Evolutionary conservation across 2,113 vertebrate genomes (phyloP).

Genomic region (Xyrauchen texanus): DNA sequence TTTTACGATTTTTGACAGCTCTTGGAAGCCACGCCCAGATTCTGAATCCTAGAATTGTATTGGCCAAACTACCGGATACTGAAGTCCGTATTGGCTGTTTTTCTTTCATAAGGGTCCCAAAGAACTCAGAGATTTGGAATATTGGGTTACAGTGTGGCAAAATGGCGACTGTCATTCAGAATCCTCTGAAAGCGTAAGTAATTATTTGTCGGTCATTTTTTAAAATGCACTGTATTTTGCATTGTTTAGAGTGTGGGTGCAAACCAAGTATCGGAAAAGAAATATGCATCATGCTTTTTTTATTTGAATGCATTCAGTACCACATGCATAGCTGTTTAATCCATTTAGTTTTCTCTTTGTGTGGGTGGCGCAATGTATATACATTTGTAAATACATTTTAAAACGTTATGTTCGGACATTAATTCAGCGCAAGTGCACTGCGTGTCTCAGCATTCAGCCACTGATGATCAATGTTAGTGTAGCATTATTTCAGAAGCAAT

Average conservation of each 20-base stretch:
- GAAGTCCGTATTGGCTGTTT: slow-evolving; percentile 80
- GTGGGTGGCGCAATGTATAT: neutral
- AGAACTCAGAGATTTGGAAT: slow-evolving; percentile 89
- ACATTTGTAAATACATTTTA: neutral
- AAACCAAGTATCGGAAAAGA: neutral
- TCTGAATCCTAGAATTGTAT: slow-evolving; percentile 67
- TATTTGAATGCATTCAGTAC: neutral
- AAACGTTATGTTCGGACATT: neutral
- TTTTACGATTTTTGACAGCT: slow-evolving; percentile 78
- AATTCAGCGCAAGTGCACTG: neutral
- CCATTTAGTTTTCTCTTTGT: slow-evolving; percentile 25
- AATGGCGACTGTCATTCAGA: slow-evolving; percentile 99
- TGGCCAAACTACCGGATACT: slow-evolving; percentile 80
- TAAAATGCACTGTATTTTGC: neutral
- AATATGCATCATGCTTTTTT: neutral
- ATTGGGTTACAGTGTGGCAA: slow-evolving; percentile 97
- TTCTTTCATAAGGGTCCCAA: slow-evolving; percentile 74
- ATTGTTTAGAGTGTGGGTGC: slow-evolving; percentile 13
- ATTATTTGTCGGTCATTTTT: slow-evolving; percentile 31
- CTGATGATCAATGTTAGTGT: slow-evolving; percentile 17
- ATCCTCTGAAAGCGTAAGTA: slow-evolving; percentile 99
- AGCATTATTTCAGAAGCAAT: slow-evolving; percentile 33
- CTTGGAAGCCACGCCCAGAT: slow-evolving; percentile 77
- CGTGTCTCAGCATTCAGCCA: slow-evolving; percentile 17
- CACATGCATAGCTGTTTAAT: slow-evolving; percentile 15